Evolutionary conservation across 1,140 invertebrate species (phyloP).

Genomic region (Meloidogyne chitwoodi): DNA sequence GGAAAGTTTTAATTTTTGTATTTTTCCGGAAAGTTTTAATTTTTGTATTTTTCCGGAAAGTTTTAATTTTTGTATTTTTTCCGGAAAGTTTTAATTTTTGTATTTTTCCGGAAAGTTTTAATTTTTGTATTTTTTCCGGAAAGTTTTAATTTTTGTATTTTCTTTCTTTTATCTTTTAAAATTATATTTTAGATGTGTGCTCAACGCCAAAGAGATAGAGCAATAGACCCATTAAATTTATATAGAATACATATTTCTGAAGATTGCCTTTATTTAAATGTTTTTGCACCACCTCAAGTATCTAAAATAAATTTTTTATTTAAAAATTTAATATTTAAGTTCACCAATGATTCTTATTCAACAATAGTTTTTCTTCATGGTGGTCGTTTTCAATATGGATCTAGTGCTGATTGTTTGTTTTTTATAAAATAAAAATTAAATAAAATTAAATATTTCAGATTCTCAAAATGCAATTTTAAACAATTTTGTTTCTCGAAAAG

Average conservation of each 20-base stretch:
- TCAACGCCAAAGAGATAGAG: conserved; percentile 36
- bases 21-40: conserved; percentile 65
- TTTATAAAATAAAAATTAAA: not conserved
- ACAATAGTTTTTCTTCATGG: conserved; percentile 59
- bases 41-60: too few species aligned
- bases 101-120: too few species aligned
- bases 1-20: conserved; percentile 66
- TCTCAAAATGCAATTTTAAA: conserved; percentile 57
- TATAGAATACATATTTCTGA: conserved; percentile 65
- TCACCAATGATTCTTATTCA: conserved; percentile 60
- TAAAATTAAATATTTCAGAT: conserved; percentile 26
- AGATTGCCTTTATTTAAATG: conserved; percentile 91
- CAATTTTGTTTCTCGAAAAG: conserved; percentile 74
- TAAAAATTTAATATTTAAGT: conserved; percentile 30
- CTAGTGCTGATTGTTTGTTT: not conserved
- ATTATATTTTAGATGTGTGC: conserved; percentile 66
- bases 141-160: too few species aligned
- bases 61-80: too few species aligned
- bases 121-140: too few species aligned
- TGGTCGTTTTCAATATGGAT: conserved; percentile 54
- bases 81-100: too few species aligned
- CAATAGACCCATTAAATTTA: conserved; percentile 53
- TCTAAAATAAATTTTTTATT: not conserved
- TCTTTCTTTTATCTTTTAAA: conserved; percentile 72
- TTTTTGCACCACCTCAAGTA: conserved; percentile 90